phyloP scores from a whole-genome alignment of 2,888 invertebrate genomes.

The Crioceris asparagi region DNA sequence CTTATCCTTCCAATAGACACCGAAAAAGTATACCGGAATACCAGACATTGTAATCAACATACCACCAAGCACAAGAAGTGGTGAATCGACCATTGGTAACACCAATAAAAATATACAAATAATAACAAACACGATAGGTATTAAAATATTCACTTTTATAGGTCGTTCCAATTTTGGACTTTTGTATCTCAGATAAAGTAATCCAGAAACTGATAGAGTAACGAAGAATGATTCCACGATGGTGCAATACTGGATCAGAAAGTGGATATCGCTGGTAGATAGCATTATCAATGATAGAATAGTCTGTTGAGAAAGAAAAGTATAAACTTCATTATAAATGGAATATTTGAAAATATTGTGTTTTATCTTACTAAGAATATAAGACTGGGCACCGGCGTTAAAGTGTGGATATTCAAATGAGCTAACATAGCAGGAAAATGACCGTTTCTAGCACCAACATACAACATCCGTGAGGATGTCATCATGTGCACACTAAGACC shows the following conservation, averaged over 20 bases:
- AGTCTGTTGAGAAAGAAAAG: constrained; percentile 48
- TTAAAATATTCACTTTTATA: constrained; percentile 57
- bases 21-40: constrained; percentile 67
- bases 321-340: not conserved
- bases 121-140: constrained; percentile 67
- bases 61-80: constrained; percentile 69
- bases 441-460: constrained; percentile 82
- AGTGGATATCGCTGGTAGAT: constrained; percentile 71
- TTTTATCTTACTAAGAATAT: constrained; percentile 61
- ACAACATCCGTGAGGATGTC: constrained; percentile 87
- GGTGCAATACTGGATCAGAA: constrained; percentile 82
- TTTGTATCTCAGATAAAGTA: constrained; percentile 74
- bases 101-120: constrained; percentile 69
- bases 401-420: constrained; percentile 63
- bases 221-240: constrained; percentile 91
- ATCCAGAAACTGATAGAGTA: constrained; percentile 72
- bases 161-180: constrained; percentile 69
- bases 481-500: constrained; percentile 91
- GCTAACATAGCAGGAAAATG: constrained; percentile 75
- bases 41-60: constrained; percentile 70
- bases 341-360: not conserved
- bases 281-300: constrained; percentile 75
- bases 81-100: constrained; percentile 69
- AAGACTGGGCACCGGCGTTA: constrained; percentile 71
- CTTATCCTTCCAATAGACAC: constrained; percentile 57